Evolutionary conservation across 2,797 vertebrate genomes (phyloP).

Genomic region (Oryzias dopingdopingensis): DNA sequence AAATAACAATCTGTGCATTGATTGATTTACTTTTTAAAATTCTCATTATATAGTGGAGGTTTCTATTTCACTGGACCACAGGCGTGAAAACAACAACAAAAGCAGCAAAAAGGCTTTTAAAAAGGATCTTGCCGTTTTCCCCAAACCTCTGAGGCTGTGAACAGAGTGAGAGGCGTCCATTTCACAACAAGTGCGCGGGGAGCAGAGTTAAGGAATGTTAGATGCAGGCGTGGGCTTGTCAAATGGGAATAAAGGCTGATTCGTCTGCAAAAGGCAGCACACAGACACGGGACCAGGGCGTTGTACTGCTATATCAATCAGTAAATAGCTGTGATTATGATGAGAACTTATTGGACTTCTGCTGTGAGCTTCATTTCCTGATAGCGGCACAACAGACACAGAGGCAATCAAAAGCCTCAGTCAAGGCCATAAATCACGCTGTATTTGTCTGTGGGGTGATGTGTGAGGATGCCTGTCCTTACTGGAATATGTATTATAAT

Average conservation of each 20-base stretch:
- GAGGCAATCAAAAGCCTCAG: constrained; percentile 75
- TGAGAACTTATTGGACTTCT: constrained; percentile 74
- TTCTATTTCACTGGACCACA: constrained; percentile 25
- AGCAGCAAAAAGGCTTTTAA: constrained; percentile 34
- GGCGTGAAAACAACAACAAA: constrained; percentile 25
- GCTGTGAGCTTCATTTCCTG: constrained; percentile 77
- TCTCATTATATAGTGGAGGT: constrained; percentile 19
- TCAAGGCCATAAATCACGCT: constrained; percentile 74
- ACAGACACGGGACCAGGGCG: constrained; percentile 59
- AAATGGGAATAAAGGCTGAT: constrained; percentile 57
- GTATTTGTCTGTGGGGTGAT: constrained; percentile 73
- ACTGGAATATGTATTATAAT: constrained; percentile 63
- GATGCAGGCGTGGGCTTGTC: constrained; percentile 22
- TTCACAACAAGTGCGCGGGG: constrained; percentile 31
- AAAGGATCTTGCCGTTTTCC: constrained; percentile 42
- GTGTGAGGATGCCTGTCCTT: constrained; percentile 63
- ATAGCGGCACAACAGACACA: constrained; percentile 69
- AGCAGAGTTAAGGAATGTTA: constrained; percentile 15
- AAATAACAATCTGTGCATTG: constrained; percentile 24
- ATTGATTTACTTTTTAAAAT: constrained; percentile 21
- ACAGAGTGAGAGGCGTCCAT: constrained; percentile 40
- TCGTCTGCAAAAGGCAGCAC: constrained; percentile 47
- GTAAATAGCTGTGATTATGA: constrained; percentile 73
- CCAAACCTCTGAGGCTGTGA: constrained; percentile 40
- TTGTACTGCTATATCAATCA: constrained; percentile 70